Conservation (phyloP, 2,888 invertebrate species). For the Drosophila conformis region DNA sequence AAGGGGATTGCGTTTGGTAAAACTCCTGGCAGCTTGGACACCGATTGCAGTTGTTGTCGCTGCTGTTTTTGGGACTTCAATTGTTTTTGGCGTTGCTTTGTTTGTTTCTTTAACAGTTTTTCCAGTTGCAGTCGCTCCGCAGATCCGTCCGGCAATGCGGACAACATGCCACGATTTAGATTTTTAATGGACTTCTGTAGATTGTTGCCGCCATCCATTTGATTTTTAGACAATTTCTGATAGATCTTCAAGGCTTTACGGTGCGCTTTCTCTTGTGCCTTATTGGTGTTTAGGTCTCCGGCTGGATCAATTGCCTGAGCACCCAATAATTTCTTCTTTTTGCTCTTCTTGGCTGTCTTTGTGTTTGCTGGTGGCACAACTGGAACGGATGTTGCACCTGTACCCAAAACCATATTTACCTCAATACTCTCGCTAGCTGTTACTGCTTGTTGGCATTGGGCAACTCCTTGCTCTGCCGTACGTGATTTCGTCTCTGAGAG, state of each 20-base stretch:
- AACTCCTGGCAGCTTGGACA: slow-evolving; percentile 3
- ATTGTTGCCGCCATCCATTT: slow-evolving; percentile 15
- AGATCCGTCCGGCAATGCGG: slow-evolving; percentile 36
- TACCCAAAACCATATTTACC: neutral
- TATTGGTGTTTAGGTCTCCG: slow-evolving; percentile 20
- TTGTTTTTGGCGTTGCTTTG: slow-evolving; percentile 72
- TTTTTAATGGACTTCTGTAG: slow-evolving; percentile 54
- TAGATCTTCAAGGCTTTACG: slow-evolving; percentile 77
- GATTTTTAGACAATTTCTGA: slow-evolving; percentile 69
- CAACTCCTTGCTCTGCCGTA: neutral
- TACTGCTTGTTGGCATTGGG: neutral
- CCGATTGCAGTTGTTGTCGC: slow-evolving; percentile 5
- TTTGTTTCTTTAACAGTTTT: slow-evolving; percentile 75
- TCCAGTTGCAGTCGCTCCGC: slow-evolving; percentile 67
- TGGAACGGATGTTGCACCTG: neutral
- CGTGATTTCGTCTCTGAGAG: neutral
- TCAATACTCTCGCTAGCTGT: neutral
- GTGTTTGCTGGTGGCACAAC: slow-evolving; percentile 6
- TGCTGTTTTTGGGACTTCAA: slow-evolving; percentile 52
- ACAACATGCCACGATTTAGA: slow-evolving; percentile 33
- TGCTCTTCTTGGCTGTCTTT: slow-evolving; percentile 66
- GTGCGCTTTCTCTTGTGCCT: slow-evolving; percentile 72
- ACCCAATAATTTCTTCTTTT: slow-evolving; percentile 55
- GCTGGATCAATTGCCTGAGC: slow-evolving; percentile 1
- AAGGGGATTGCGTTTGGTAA: neutral